Evolutionary conservation across 2,888 invertebrate genomes (phyloP).

Genomic region (Watsonalla cultraria): DNA sequence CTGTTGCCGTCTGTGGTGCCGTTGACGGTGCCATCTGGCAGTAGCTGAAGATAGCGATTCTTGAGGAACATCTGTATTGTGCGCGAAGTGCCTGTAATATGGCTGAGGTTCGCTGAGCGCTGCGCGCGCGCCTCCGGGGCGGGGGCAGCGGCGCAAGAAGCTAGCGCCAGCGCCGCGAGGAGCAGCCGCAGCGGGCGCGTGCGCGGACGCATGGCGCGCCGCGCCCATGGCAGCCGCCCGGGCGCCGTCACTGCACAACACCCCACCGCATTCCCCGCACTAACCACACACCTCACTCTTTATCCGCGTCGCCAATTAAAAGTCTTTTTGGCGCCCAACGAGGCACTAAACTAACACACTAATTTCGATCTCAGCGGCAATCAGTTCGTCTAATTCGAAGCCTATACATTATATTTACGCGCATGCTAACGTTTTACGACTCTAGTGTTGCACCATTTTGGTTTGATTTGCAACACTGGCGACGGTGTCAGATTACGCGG

Average conservation of each 20-base stretch:
- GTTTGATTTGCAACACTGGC: constrained; percentile 19
- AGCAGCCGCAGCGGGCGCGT: constrained; percentile 76
- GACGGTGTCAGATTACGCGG: constrained; percentile 30
- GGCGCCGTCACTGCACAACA: constrained; percentile 73
- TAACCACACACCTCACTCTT: constrained; percentile 16
- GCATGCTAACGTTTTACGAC: constrained; percentile 19
- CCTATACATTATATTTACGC: constrained; percentile 17
- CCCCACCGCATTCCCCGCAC: constrained; percentile 51
- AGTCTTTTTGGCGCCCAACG: constrained; percentile 14
- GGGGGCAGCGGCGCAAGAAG: constrained; percentile 72
- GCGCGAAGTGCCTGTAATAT: constrained; percentile 87
- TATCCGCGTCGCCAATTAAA: constrained; percentile 12
- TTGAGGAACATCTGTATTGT: constrained; percentile 92
- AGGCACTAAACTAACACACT: constrained; percentile 2
- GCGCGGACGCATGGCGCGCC: constrained; percentile 75
- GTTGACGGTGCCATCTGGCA: constrained; percentile 91
- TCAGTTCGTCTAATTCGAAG: constrained; percentile 24
- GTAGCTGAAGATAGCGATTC: constrained; percentile 88
- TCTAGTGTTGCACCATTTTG: constrained; percentile 41
- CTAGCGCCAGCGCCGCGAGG: constrained; percentile 74
- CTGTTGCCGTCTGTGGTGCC: constrained; percentile 89
- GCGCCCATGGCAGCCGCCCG: constrained; percentile 75
- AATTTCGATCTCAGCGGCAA: constrained; percentile 1
- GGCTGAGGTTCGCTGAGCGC: constrained; percentile 89
- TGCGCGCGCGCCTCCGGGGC: constrained; percentile 81